Base-by-base conservation (phyloP, 2,888 invertebrate genomes). In the Diadromus collaris region DNA sequence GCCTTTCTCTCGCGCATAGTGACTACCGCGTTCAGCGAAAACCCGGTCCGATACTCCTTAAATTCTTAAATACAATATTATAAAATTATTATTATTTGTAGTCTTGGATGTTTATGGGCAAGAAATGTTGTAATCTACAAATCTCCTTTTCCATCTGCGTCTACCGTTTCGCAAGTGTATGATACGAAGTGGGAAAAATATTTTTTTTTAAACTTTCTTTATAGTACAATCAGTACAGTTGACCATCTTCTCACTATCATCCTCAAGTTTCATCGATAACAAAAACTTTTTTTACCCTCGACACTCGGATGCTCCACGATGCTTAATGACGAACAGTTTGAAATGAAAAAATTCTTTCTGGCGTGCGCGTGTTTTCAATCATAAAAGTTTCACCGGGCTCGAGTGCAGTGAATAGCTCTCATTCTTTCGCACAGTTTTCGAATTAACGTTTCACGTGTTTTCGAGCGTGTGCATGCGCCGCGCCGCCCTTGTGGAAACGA, bases 361-460 rank as follows among this genome's bases (percentile, higher is more conserved):
- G n/a, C 21, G n/a, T 41, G 70, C 27, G 48, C 65, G 38, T 44
- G 74, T 63, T 79, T 75, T 71, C 71, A 67, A 79, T 79, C 48
- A 71, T 44, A 63, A 71, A 75, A 75, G 67, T 75, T 78, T 67
- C n/a, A 24, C 29, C 29, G 32, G 56, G 34, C 69, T 65, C 19
- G n/a, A n/a, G 58, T 13, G 46, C 19, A 21, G 58, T 46, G 65
- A 60, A 70, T 61, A 61, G 70, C 61, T 67, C 29, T 56, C 67
- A 56, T 41, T 70, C 70, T 75, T 75, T 58, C 69, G 58, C 29
- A 44, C 21, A 56, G 68, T 73, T 75, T 74, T 67, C 38, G 78
- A 75, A 78, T 78, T 78, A 75, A 67, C 54, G 61, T 70, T 78
- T 75, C 75, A 69, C 67, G 71, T 71, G 67, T 56, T 65, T 70